Conservation (phyloP, 1,140 invertebrate species). For the Rhynchophorus ferrugineus region DNA sequence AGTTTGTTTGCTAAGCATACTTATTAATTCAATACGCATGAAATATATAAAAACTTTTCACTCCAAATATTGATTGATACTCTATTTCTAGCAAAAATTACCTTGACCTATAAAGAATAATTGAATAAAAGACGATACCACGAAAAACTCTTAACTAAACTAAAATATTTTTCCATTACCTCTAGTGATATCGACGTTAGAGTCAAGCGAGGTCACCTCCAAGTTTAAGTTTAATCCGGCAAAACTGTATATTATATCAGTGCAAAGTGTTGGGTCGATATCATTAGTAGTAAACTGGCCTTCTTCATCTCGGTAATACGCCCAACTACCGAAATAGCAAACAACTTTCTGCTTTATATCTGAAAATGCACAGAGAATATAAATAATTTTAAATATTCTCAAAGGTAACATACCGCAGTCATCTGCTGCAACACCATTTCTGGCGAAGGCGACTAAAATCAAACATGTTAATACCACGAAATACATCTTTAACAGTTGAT, state of each 20-base stretch:
- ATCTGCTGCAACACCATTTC: neutral
- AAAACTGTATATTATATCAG: slow-evolving; percentile 67
- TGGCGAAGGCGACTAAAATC: too few relatives aligned
- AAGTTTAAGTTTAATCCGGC: slow-evolving; percentile 51
- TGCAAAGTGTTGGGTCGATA: slow-evolving; percentile 62
- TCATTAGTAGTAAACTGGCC: slow-evolving; percentile 59
- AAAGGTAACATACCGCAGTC: neutral
- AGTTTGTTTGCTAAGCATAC: too few relatives aligned
- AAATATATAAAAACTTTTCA: too few relatives aligned
- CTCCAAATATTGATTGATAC: too few relatives aligned
- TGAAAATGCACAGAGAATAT: slow-evolving; percentile 5
- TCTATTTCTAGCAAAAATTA: too few relatives aligned
- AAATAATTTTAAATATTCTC: neutral
- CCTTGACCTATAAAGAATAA: too few relatives aligned
- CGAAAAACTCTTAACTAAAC: too few relatives aligned
- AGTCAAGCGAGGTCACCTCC: slow-evolving; percentile 51
- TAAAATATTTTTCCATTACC: slow-evolving; percentile 21
- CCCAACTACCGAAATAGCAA: slow-evolving; percentile 70
- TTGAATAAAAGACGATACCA: too few relatives aligned
- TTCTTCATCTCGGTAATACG: slow-evolving; percentile 54
- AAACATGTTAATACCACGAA: too few relatives aligned
- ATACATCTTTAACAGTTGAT: too few relatives aligned
- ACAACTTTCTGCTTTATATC: slow-evolving; percentile 38
- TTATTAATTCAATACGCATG: too few relatives aligned
- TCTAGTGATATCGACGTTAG: slow-evolving; percentile 50